Conservation (phyloP, 2,888 invertebrate genomes). For the Synanthedon andrenaeformis region DNA sequence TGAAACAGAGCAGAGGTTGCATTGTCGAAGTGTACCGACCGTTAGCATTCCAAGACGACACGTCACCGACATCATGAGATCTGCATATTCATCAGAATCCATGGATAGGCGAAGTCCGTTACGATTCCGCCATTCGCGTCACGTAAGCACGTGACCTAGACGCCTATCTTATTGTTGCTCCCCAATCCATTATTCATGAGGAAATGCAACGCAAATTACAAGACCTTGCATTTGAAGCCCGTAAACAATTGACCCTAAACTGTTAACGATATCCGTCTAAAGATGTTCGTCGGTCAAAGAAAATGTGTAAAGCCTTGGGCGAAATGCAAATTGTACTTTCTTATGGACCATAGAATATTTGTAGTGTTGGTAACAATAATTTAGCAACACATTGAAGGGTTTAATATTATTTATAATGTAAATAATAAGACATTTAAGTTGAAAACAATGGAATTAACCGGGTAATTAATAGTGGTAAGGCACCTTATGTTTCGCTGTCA, state of each 20-base stretch:
- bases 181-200: constrained; percentile 44
- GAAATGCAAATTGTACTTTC: constrained; percentile 9
- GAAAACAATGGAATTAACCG: too few relatives aligned
- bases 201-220: constrained; percentile 28
- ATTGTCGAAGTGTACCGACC: constrained; percentile 54
- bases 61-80: constrained; percentile 37
- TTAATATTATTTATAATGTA: too few relatives aligned
- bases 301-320: constrained; percentile 7
- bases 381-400: too few relatives aligned
- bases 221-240: constrained; percentile 21
- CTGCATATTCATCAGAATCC: constrained; percentile 59
- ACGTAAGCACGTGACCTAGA: constrained; percentile 26
- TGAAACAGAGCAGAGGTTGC: constrained; percentile 21
- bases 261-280: constrained; percentile 18
- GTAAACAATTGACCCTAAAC: constrained; percentile 29
- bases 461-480: too few relatives aligned
- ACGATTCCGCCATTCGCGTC: constrained; percentile 37
- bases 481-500: too few relatives aligned
- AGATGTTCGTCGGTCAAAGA: constrained; percentile 11
- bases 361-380: too few relatives aligned
- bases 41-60: constrained; percentile 54
- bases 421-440: too few relatives aligned
- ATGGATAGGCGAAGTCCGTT: constrained; percentile 50
- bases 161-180: constrained; percentile 26
- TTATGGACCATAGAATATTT: constrained; percentile 2